Conservation (phyloP, 2,797 vertebrate genomes). For the Myripristis jacobus region DNA sequence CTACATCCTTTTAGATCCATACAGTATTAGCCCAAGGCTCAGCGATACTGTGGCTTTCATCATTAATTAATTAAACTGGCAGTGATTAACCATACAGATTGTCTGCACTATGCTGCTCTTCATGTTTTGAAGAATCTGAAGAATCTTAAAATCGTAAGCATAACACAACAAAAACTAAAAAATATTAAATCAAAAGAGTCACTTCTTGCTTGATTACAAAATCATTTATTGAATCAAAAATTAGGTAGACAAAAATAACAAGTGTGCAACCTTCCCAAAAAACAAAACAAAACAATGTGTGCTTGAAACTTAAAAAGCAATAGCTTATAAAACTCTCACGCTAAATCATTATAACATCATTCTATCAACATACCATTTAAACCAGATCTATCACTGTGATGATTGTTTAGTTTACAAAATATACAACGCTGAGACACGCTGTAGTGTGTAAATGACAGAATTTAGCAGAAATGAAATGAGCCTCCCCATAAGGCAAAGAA, state of each 20-base stretch:
- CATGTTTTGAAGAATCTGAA: neutral
- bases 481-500: slow-evolving; percentile 4
- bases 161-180: neutral
- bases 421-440: slow-evolving; percentile 55
- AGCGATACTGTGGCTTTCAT: neutral
- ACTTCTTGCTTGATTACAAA: slow-evolving; percentile 69
- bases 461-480: slow-evolving; percentile 30
- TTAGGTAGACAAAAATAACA: slow-evolving; percentile 70
- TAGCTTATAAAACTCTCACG: slow-evolving; percentile 65
- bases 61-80: neutral
- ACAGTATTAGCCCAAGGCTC: neutral
- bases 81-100: neutral
- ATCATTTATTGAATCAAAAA: slow-evolving; percentile 79
- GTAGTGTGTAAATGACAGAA: slow-evolving; percentile 32
- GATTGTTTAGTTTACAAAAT: slow-evolving; percentile 63
- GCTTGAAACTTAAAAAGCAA: slow-evolving; percentile 61
- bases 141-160: neutral
- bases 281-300: slow-evolving; percentile 53
- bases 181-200: neutral
- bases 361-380: slow-evolving; percentile 44
- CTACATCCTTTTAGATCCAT: neutral
- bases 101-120: neutral
- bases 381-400: slow-evolving; percentile 45
- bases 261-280: slow-evolving; percentile 51
- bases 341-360: slow-evolving; percentile 43